These are phyloP conservation scores for Pherbina coryleti DNA, from an alignment of 2,888 invertebrate genomes.

Conservation along the genomic window DNA sequence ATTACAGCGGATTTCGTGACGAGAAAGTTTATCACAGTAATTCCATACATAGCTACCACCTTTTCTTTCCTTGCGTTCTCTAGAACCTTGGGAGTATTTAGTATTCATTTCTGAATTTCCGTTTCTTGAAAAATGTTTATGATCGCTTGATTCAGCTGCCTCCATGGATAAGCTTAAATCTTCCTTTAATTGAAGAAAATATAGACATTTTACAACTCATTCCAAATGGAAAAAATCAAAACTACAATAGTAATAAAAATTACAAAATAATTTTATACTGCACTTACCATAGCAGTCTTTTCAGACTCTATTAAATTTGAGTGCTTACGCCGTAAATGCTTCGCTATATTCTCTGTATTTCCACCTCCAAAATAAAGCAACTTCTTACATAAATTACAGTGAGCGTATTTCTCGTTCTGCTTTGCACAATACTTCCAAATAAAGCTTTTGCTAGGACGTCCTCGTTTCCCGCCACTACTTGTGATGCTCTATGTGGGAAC, in stretches of 20 bases:
- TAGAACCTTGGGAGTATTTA: background rate
- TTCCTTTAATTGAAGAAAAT: background rate
- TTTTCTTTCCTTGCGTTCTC: conserved; percentile 52
- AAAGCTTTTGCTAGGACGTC: conserved; percentile 57
- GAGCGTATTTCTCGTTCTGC: conserved; percentile 57
- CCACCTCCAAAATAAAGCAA: conserved; percentile 58
- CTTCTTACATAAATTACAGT: conserved; percentile 58
- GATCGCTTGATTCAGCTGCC: background rate
- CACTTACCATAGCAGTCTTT: background rate
- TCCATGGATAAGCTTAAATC: conserved; percentile 17
- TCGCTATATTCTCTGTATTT: conserved; percentile 59
- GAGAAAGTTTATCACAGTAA: conserved; percentile 57
- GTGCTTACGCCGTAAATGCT: conserved; percentile 58
- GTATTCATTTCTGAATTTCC: background rate
- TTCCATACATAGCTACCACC: conserved; percentile 61
- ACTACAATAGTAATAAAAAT: background rate
- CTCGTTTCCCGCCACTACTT: conserved; percentile 35
- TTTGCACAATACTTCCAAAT: conserved; percentile 62
- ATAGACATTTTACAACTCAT: background rate
- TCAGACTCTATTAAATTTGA: conserved; percentile 47
- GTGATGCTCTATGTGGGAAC: background rate
- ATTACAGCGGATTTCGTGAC: conserved; percentile 55
- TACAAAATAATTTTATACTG: background rate
- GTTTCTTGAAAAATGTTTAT: background rate
- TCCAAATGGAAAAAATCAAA: background rate